Base-by-base conservation (phyloP, 2,113 vertebrate species). In the Nycticorax nycticorax region DNA sequence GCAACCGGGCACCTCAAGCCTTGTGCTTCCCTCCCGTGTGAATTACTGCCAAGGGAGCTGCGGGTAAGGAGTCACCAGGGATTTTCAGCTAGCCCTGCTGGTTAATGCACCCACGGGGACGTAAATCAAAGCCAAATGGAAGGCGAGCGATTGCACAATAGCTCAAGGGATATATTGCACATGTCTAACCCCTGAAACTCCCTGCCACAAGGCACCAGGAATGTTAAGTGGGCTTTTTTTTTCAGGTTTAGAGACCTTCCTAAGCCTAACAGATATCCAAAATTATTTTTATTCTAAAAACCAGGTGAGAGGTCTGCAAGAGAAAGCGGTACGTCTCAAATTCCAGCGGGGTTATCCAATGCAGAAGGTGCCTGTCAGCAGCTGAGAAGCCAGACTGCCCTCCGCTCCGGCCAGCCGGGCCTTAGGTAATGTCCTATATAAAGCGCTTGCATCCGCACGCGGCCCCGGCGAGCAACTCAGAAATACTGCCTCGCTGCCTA, bases 71-170 rank as follows among this genome's bases (percentile, higher is more conserved):
- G 80, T 8, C 63, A 5, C 22, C 7, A 15, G 68, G 64, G 80
- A 41, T 67, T 81, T 60, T 24, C 80, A 84, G 32, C 76, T 7
- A 28, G 26, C 35, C 39, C 45, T 37, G n/a, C 39, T 59, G 73
- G 27, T 27, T 62, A 41, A 2, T 0, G 2, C 48, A 45, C 37
- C 60, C 43, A 15, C 1, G 0, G 52, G 68, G 35, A 67, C 0
- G 0, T 53, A 66, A 84, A 45, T 39, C 68, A 64, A 52, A 62
- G 66, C 16, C 16, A 14, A 59, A 88, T 17, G n/a, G 35, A 75
- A 60, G 56, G 52, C 0, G 2, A 20, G n/a, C 0, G 0, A 59
- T 1, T 12, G 47, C 62, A 37, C 47, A 33, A 14, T 73, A 78
- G 74, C 64, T 71, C 90, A 55, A 43, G 15, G 81, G 69, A 67